Evolutionary conservation across 2,888 invertebrate genomes (phyloP).

Genomic region (Acronicta alni): DNA sequence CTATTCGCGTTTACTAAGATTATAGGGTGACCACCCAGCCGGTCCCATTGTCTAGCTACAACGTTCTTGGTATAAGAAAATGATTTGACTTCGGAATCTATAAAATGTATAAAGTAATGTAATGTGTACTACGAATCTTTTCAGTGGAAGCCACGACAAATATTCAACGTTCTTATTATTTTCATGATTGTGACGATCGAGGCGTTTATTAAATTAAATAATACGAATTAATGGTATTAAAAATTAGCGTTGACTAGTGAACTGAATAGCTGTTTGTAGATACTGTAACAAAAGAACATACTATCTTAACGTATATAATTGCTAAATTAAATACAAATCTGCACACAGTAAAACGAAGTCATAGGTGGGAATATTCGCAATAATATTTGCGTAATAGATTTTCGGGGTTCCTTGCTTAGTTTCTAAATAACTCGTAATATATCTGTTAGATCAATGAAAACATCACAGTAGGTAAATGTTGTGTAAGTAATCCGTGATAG

Average conservation of each 20-base stretch:
- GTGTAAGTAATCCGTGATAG: too few relatives aligned
- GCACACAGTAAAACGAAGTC: constrained; percentile 17
- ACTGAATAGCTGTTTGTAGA: constrained; percentile 15
- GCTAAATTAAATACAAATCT: constrained; percentile 25
- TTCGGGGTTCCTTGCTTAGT: too few relatives aligned
- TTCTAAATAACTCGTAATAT: too few relatives aligned
- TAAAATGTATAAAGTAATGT: too few relatives aligned
- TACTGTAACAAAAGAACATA: constrained; percentile 22
- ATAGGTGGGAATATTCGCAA: constrained; percentile 2
- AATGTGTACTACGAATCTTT: not conserved
- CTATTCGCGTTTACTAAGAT: constrained; percentile 43
- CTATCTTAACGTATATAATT: constrained; percentile 5
- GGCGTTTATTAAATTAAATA: constrained; percentile 15
- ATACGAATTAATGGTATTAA: constrained; percentile 1
- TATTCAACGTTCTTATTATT: not conserved
- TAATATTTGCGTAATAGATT: too few relatives aligned
- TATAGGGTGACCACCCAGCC: constrained; percentile 39
- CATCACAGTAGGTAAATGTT: too few relatives aligned
- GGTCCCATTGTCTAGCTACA: constrained; percentile 30
- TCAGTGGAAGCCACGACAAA: not conserved
- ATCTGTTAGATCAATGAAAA: too few relatives aligned
- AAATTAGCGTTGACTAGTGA: constrained; percentile 20
- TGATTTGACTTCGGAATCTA: constrained; percentile 6
- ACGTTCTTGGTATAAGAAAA: constrained; percentile 19
- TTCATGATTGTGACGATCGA: not conserved